Conservation (phyloP, 2,888 invertebrate species). For the Xestia ashworthii region DNA sequence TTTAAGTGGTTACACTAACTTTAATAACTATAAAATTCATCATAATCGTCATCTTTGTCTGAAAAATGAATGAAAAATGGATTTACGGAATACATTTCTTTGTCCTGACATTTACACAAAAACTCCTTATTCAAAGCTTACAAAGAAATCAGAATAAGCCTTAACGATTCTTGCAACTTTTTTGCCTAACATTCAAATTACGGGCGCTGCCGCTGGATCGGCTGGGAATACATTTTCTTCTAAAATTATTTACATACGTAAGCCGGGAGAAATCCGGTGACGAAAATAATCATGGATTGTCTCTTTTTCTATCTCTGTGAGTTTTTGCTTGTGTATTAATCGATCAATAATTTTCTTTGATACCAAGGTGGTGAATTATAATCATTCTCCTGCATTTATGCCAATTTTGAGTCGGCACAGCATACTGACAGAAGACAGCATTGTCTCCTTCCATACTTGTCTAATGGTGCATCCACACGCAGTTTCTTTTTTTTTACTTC, state of each 20-base stretch:
- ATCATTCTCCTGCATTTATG: too few species aligned
- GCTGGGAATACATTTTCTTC: conserved; percentile 64
- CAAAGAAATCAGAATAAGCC: conserved; percentile 58
- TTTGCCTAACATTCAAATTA: conserved; percentile 68
- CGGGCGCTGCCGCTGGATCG: conserved; percentile 53
- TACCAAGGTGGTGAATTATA: too few species aligned
- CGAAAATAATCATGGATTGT: conserved; percentile 54
- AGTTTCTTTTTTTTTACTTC: too few species aligned
- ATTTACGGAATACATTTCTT: conserved; percentile 30
- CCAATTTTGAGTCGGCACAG: too few species aligned
- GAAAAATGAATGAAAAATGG: conserved; percentile 19
- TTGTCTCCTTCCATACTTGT: too few species aligned
- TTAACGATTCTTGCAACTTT: conserved; percentile 58
- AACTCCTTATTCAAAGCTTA: conserved; percentile 42
- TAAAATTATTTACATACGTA: conserved; percentile 68
- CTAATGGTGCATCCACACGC: too few species aligned
- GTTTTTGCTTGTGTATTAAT: conserved; percentile 7
- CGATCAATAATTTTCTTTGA: neutral
- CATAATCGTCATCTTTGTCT: neutral
- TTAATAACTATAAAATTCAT: neutral
- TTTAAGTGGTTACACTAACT: too few species aligned
- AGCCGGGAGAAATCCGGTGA: conserved; percentile 54
- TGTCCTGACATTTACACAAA: conserved; percentile 39
- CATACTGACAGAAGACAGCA: too few species aligned
- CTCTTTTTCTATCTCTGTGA: neutral